A percentile compares a stretch with the other conserved stretches of the same genome.
Conservation (phyloP, 2,113 vertebrate species). For the Mesoclemmys tuberculata region DNA sequence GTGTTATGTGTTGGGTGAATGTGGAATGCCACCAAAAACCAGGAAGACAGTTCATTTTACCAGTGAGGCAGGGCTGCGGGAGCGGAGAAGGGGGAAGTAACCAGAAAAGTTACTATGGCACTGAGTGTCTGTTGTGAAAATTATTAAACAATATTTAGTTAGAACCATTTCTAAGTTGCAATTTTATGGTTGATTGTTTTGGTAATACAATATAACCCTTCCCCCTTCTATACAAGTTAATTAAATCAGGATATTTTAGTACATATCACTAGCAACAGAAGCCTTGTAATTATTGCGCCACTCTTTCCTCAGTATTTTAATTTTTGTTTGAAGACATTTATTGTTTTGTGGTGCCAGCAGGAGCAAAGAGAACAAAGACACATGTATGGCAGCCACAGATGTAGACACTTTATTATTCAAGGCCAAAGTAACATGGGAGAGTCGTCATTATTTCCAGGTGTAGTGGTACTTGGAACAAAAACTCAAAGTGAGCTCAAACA, state of each 20-base stretch:
- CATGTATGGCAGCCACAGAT: not conserved
- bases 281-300: not conserved
- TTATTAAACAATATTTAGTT: slow-evolving; percentile 3
- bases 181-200: slow-evolving; percentile 29
- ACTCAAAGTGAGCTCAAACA: not conserved
- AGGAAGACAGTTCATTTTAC: not conserved
- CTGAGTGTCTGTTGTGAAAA: not conserved
- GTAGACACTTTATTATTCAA: not conserved
- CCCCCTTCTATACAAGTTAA: slow-evolving; percentile 28
- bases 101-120: not conserved
- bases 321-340: not conserved
- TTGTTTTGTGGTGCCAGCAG: not conserved
- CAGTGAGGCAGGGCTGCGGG: not conserved
- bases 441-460: not conserved
- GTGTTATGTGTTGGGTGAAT: not conserved
- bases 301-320: not conserved
- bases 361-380: not conserved
- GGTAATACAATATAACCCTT: slow-evolving; percentile 12
- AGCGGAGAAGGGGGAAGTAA: not conserved
- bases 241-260: slow-evolving; percentile 4
- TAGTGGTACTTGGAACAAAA: not conserved
- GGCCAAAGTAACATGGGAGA: not conserved
- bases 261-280: slow-evolving; percentile 19
- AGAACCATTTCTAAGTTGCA: slow-evolving; percentile 21
- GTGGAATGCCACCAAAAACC: not conserved